Evolutionary conservation across 1,140 invertebrate species (phyloP).

Genomic region (Euwallacea similis): DNA sequence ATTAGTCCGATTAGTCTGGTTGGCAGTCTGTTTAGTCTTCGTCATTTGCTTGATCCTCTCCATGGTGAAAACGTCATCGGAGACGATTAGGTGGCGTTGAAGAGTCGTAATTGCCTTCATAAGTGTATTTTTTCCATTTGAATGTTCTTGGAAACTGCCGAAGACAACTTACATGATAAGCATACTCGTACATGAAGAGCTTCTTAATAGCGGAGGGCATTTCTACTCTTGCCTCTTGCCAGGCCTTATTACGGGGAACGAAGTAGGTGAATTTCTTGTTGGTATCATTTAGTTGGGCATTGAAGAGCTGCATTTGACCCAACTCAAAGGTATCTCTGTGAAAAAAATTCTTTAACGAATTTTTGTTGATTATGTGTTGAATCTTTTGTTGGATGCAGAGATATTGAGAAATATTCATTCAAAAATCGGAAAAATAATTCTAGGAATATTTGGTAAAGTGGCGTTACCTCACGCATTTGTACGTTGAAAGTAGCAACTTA

Average conservation of each 20-base stretch:
- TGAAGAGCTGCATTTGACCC: conserved; percentile 73
- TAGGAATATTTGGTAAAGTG: too few relatives aligned
- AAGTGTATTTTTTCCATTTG: background rate
- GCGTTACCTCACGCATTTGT: too few relatives aligned
- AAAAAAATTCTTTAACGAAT: background rate
- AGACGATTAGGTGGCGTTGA: conserved; percentile 78
- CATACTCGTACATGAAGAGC: conserved; percentile 77
- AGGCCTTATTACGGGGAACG: conserved; percentile 85
- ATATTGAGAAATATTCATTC: too few relatives aligned
- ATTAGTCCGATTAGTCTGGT: conserved; percentile 37
- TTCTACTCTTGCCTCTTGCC: conserved; percentile 69
- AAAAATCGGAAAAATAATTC: too few relatives aligned
- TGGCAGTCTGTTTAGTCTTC: conserved; percentile 57
- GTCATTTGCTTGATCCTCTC: conserved; percentile 71
- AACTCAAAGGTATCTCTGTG: conserved; percentile 74
- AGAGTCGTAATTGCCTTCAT: conserved; percentile 75
- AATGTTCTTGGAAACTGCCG: background rate
- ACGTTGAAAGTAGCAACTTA: too few relatives aligned
- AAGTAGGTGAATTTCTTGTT: conserved; percentile 88
- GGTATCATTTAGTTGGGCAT: conserved; percentile 73
- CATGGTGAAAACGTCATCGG: conserved; percentile 73
- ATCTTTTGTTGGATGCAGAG: too few relatives aligned
- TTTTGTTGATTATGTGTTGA: too few relatives aligned
- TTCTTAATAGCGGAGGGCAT: conserved; percentile 80
- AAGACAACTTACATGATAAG: conserved; percentile 72